These are phyloP conservation scores for Apogon talboti DNA, from an alignment of 2,797 vertebrate species.

Conservation along the genomic window DNA sequence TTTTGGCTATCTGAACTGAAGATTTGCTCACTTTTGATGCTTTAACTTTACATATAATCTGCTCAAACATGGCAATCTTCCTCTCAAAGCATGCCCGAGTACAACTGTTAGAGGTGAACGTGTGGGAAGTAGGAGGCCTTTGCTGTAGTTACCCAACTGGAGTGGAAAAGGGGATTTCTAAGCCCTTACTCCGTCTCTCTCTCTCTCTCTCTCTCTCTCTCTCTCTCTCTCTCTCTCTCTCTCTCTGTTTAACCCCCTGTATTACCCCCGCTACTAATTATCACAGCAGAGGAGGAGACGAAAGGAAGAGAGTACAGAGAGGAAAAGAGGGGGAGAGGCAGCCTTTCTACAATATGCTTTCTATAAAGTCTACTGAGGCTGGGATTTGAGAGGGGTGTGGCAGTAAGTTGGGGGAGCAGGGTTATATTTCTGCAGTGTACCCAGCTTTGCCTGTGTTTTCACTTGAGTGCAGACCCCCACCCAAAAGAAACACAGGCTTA, in stretches of 20 bases:
- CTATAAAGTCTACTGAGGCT: constrained; percentile 65
- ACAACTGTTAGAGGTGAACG: constrained; percentile 51
- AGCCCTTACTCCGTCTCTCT: constrained; percentile 43
- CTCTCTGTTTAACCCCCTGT: constrained; percentile 56
- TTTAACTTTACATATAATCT: constrained; percentile 48
- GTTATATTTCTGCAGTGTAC: constrained; percentile 56
- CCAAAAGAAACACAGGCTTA: constrained; percentile 45
- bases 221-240: constrained; percentile 35
- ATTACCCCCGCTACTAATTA: constrained; percentile 77
- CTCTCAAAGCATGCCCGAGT: constrained; percentile 30
- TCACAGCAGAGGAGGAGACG: constrained; percentile 64
- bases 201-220: constrained; percentile 50
- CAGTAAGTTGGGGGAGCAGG: constrained; percentile 43
- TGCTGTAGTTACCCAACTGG: constrained; percentile 62
- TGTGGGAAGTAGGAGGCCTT: constrained; percentile 53
- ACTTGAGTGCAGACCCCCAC: constrained; percentile 31
- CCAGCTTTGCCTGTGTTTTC: constrained; percentile 48
- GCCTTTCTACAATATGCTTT: constrained; percentile 74
- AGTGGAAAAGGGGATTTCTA: constrained; percentile 84
- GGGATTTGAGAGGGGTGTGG: constrained; percentile 65
- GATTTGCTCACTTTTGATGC: constrained; percentile 21
- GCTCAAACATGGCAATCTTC: constrained; percentile 26
- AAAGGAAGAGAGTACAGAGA: constrained; percentile 29
- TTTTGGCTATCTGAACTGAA: constrained; percentile 28
- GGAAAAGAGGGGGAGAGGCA: constrained; percentile 22